phyloP scores from a whole-genome alignment of 2,888 invertebrate species.

The Coecobrya sp. region DNA sequence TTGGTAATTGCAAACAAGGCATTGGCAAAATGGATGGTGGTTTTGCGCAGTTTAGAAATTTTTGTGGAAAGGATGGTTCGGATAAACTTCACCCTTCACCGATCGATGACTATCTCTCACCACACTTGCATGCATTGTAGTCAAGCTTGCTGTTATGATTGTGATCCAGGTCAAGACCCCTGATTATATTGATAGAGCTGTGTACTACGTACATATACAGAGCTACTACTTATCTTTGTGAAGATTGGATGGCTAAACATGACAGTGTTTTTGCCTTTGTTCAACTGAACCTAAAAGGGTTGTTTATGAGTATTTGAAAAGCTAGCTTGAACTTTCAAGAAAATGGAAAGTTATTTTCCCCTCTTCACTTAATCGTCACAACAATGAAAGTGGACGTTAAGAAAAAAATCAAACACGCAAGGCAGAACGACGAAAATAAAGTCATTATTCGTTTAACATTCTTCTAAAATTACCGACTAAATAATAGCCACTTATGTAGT shows the following conservation, averaged over 20 bases:
- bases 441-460: constrained; percentile 57
- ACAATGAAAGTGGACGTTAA: constrained; percentile 51
- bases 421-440: constrained; percentile 47
- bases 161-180: constrained; percentile 67
- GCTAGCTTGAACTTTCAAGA: constrained; percentile 50
- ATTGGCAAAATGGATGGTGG: neutral
- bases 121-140: neutral
- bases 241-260: constrained; percentile 21
- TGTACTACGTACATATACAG: neutral
- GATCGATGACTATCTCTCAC: constrained; percentile 29
- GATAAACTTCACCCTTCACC: constrained; percentile 33
- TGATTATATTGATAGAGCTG: neutral
- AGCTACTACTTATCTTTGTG: no score
- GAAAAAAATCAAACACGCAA: neutral
- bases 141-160: neutral
- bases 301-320: neutral
- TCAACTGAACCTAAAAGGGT: neutral
- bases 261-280: constrained; percentile 22
- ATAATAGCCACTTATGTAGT: constrained; percentile 17
- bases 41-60: constrained; percentile 4
- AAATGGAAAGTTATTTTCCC: constrained; percentile 75
- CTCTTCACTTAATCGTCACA: constrained; percentile 44
- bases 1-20: neutral
- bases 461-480: neutral
- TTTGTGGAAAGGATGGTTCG: neutral